Percentiles rank a stretch among this genome's conserved stretches.
Conservation (phyloP, 2,113 vertebrate genomes). For the Xerus inauris region DNA sequence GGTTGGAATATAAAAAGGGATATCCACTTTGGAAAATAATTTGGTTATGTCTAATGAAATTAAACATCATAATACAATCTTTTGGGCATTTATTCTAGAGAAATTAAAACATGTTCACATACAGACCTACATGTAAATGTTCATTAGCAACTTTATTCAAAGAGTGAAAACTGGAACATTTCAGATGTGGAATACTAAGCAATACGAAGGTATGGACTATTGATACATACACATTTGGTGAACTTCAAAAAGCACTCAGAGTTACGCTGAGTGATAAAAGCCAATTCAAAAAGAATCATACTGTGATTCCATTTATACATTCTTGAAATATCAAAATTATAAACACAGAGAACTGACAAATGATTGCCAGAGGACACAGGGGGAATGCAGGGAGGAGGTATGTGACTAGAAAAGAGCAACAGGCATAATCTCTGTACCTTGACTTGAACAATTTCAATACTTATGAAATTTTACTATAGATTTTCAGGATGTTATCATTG, state of each 20-base stretch:
- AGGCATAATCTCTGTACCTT: background rate
- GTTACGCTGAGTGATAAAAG: background rate
- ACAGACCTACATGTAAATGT: background rate
- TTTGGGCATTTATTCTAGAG: background rate
- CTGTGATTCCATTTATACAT: background rate
- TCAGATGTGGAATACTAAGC: background rate
- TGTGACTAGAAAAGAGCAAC: background rate
- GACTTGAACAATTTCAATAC: background rate
- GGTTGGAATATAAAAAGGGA: background rate
- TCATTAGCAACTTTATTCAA: background rate
- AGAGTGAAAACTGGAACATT: background rate
- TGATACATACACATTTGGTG: background rate
- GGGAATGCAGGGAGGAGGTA: rapidly evolving
- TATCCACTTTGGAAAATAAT: background rate
- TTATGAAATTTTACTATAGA: background rate
- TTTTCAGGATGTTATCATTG: background rate
- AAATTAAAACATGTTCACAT: background rate
- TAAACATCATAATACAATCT: background rate
- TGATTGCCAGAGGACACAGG: background rate
- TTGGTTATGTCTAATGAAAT: background rate
- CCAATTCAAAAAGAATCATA: background rate
- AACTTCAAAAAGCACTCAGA: background rate
- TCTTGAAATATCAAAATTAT: background rate
- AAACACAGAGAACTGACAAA: background rate
- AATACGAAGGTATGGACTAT: background rate